Evolutionary conservation across 53 echinoderm and acorn worm genomes (phyloP).

Genomic region (Luidia sarsii): DNA sequence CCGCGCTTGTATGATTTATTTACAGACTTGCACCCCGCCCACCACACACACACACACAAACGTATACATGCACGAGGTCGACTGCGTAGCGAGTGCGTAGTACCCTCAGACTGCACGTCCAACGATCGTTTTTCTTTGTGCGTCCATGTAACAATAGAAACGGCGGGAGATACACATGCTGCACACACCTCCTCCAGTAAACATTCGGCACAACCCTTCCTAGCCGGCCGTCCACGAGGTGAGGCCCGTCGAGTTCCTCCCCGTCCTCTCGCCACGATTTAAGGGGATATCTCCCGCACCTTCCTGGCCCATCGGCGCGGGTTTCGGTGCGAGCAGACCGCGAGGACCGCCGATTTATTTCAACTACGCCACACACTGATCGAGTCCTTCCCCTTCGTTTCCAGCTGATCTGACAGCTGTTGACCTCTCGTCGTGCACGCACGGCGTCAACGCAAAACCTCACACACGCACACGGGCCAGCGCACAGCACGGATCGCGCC

Average conservation of each 20-base stretch:
- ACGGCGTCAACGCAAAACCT: not conserved
- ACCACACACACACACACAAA: too few species aligned
- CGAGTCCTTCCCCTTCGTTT: not conserved
- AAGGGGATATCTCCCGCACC: not conserved
- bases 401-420: slow-evolving; percentile 51
- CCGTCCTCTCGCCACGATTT: not conserved
- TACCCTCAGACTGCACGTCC: not conserved
- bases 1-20: slow-evolving; percentile 33
- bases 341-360: not conserved
- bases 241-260: not conserved
- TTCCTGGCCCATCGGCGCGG: not conserved
- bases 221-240: slow-evolving; percentile 24
- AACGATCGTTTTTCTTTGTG: slow-evolving; percentile 26
- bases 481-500: too few species aligned
- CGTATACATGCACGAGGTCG: slow-evolving; percentile 1
- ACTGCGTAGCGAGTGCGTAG: not conserved
- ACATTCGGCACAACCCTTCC: slow-evolving; percentile 5
- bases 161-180: slow-evolving; percentile 22
- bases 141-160: slow-evolving; percentile 49
- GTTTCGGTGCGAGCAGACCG: slow-evolving; percentile 4
- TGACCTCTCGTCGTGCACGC: slow-evolving; percentile 14
- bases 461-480: too few species aligned
- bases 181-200: slow-evolving; percentile 18
- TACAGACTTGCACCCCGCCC: slow-evolving; percentile 36
- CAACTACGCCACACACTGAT: slow-evolving; percentile 41